Evolutionary conservation across 2,888 invertebrate genomes (phyloP), one percentile per base, ranked within the genome.

Genomic region (Tenodera sinensis): DNA sequence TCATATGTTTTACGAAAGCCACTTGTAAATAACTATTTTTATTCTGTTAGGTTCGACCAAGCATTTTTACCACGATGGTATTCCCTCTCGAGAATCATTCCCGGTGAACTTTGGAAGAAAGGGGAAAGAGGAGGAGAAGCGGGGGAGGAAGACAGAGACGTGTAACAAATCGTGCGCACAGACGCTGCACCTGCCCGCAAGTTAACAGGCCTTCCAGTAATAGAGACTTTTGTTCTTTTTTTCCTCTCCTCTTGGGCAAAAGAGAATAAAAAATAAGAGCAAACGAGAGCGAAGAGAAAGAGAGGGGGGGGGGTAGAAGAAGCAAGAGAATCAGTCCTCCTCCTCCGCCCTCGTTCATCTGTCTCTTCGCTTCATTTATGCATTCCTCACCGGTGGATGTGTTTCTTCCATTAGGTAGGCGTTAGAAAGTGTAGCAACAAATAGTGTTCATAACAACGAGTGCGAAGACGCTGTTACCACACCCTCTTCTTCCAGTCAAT

Each of bases 121-220:
- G 85, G n/a, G 47, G 85, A 85, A 42, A 47, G 85, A 25, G 42
- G 85, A 85, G 71, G 71, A 81, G 87, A 30, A 28, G 34, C 25
- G 82, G 12, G 28, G 87, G 83, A 15, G 82, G 81, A 81, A n/a
- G 28, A 87, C 85, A 42, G 85, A n/a, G 85, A 47, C 85, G 47
- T 25, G 54, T 88, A 88, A 88, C 88, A 88, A 88, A 88, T 88
- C 84, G 88, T 54, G 88, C 84, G 47, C 71, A 30, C 84, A 28
- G n/a, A 28, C 71, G 27, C 81, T 30, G 71, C 88, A 88, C 88
- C 88, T 88, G 88, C 88, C 83, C 30, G 20, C 88, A n/a, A 28
- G 42, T 86, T 86, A 86, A 86, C 86, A 86, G 86, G 81, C 81
- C 54, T 86, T 86, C 86, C 71, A 86, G 86, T 86, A 86, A 88